A percentile compares a stretch with the other conserved stretches of the same genome.
Conservation (phyloP, 2,888 invertebrate species). For the Ligdia adustata region DNA sequence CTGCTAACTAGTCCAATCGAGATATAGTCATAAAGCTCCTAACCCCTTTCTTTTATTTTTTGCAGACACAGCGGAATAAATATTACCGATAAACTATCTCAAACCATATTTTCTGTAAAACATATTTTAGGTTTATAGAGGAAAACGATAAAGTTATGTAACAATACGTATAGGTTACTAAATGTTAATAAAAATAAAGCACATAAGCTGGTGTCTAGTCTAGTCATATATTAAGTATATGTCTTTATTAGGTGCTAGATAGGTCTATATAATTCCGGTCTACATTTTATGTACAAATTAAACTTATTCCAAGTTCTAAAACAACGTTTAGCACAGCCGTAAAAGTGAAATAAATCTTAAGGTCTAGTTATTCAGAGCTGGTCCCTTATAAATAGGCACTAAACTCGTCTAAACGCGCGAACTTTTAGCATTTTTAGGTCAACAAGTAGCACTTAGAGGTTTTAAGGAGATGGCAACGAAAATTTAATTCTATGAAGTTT, state of each 20-base stretch:
- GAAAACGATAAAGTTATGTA: too few species aligned
- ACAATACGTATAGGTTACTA: too few species aligned
- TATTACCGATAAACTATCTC: too few species aligned
- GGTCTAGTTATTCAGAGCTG: slow-evolving; percentile 1
- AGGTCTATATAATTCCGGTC: neutral
- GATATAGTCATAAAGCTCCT: too few species aligned
- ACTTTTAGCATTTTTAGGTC: slow-evolving; percentile 41
- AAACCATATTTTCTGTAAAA: too few species aligned
- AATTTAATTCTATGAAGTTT: slow-evolving; percentile 26
- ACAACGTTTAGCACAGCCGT: slow-evolving; percentile 9
- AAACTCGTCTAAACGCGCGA: slow-evolving; percentile 35
- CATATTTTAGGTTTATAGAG: too few species aligned
- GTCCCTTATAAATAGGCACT: slow-evolving; percentile 20
- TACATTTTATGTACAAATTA: slow-evolving; percentile 15
- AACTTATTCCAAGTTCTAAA: slow-evolving; percentile 14
- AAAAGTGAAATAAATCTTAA: slow-evolving; percentile 15
- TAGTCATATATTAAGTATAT: too few species aligned
- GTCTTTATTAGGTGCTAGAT: neutral
- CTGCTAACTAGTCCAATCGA: too few species aligned
- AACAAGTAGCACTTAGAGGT: slow-evolving; percentile 34
- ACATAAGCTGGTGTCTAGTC: too few species aligned
- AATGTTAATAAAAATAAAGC: too few species aligned
- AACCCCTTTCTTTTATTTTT: too few species aligned
- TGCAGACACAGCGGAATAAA: too few species aligned
- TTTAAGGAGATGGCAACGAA: slow-evolving; percentile 23